These are phyloP conservation scores for Penaeus chinensis DNA, from an alignment of 1,140 invertebrate species.

Conservation along the genomic window DNA sequence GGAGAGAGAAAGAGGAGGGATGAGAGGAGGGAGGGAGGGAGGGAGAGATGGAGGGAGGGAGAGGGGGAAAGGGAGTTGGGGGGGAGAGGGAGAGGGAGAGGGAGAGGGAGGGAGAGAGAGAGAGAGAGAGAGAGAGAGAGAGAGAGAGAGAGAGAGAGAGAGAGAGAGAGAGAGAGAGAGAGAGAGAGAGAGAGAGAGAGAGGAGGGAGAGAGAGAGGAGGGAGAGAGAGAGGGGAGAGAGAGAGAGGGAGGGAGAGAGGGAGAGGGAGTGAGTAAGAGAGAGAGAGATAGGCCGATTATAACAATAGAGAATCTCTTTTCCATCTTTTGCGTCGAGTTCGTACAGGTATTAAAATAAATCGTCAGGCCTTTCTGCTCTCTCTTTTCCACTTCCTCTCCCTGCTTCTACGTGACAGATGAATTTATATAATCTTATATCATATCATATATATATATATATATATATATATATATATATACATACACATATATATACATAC, in stretches of 20 bases:
- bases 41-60: neutral
- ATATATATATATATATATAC: too few species aligned
- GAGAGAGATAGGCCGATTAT: too few species aligned
- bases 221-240: too few species aligned
- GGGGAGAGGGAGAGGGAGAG: neutral
- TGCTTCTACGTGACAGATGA: neutral
- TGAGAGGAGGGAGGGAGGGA: neutral
- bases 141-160: neutral
- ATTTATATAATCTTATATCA: too few species aligned
- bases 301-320: neutral
- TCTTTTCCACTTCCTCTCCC: neutral
- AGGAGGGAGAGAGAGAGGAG: neutral
- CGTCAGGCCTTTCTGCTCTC: neutral
- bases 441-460: too few species aligned
- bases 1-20: neutral
- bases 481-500: too few species aligned
- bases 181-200: neutral
- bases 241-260: too few species aligned
- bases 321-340: neutral
- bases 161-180: neutral
- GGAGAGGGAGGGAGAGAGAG: slow-evolving; percentile 7
- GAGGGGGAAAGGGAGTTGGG: neutral
- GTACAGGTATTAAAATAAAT: too few species aligned
- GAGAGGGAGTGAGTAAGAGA: too few species aligned
- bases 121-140: slow-evolving; percentile 21